Evolutionary conservation across 2,113 vertebrate genomes (phyloP), one percentile per base, ranked within the genome.

Genomic region (Ranitomeya imitator): DNA sequence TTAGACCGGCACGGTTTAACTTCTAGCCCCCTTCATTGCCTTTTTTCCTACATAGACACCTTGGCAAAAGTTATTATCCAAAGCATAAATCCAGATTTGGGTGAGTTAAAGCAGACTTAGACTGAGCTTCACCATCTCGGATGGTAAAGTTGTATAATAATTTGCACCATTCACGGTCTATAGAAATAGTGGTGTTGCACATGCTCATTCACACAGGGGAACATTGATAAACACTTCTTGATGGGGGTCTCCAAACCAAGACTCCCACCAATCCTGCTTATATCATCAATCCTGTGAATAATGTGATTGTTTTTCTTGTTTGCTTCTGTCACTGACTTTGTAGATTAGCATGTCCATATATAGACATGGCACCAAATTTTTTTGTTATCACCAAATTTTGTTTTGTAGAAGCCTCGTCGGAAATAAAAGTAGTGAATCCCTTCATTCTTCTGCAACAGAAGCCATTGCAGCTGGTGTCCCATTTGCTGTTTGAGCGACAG

Each of bases 401-500:
- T 79, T 83, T 92, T 81, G 0, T 92, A 99, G 98, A 97, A 92
- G 92, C 89, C 0, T 90, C 89, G 90, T 76, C 91, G 69, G 94
- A 96, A 57, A 93, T 97, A 89, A 99, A 96, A 91, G 92, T 98
- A n/a, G 97, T 96, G 79, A 99, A 99, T 91, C 97, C 98, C 31
- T 96, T 99, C 85, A 93, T 99, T 90, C 93, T 99, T 45, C 91
- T 99, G 83, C 97, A 97, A 65, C 97, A 99, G 91, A 92, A 95
- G 13, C 97, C 98, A 12, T 96, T 95, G 84, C 97, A 98, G 89
- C 94, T 99, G 74, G 92, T 98, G 23, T 97, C 97, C 14, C 93
- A 98, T 88, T 95, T 99, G 90, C 90, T 99, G n/a, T 97, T 99
- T 92, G 97, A 99, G 84, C 96, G 94, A 89, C 97, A 99, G 90